Base-by-base conservation (phyloP, 2,113 vertebrate species). In the Pelecanoides urinatrix region DNA sequence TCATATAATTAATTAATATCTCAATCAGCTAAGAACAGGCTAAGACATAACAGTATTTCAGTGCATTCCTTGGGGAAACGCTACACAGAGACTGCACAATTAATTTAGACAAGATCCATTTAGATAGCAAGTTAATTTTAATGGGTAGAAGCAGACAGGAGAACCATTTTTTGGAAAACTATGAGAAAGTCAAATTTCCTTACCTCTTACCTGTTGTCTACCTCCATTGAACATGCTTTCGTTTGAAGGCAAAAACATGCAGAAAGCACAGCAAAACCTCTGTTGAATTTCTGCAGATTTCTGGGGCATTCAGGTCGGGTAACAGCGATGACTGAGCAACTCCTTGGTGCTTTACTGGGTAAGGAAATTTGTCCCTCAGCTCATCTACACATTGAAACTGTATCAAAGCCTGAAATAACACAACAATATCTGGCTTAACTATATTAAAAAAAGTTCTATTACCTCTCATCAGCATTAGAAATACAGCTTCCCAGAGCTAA, bases 1-100 rank as follows among this genome's bases (percentile, higher is more conserved):
- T 93, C 84, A 49, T 92, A 92, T 85, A 94, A 96, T 94, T 94
- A 97, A 94, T 95, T 95, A 97, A 95, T 97, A 94, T 83, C 86
- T 93, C 87, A 95, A 80, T 90, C 94, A 95, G 85, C 63, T 80
- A 90, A 88, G 94, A 96, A 87, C 90, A 96, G 83, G 83, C 82
- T 86, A 88, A 88, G 91, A 72, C 67, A 40, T 83, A 96, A 93
- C 86, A 94, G 84, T 75, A 88, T 91, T 95, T 97, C 84, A 85
- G 50, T 62, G 73, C n/a, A 15, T 77, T 95, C 91, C 96, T 94
- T 73, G 49, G 77, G 92, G 94, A 94, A 89, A 92, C 29, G 20
- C 86, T 90, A 59, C 50, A 83, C 61, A 77, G 93, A 95, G 90
- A 78, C 63, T 77, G 73, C 47, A 94, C 66, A 77, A 96, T 95